Conservation (phyloP, 35 echinoderm and acorn worm genomes). For the Heliocidaris erythrogramma region DNA sequence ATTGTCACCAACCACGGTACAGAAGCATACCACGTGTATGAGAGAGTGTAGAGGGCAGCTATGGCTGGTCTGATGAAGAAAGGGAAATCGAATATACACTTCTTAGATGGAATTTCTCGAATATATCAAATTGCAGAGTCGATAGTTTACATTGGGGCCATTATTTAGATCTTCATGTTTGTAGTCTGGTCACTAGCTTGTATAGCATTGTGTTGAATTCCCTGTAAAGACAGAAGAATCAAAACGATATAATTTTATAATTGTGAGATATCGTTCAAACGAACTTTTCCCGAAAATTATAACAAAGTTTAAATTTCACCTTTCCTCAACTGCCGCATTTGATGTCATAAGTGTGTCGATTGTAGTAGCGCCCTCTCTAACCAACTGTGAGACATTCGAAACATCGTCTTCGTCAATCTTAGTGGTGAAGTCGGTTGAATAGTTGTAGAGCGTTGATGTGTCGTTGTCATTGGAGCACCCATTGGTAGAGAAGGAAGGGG, state of each 20-base stretch:
- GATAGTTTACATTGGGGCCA: too few species aligned
- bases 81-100: not conserved
- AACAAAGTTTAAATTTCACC: not conserved
- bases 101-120: too few species aligned
- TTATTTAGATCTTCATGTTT: too few species aligned
- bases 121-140: too few species aligned
- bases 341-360: not conserved
- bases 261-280: too few species aligned
- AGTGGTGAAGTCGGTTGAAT: not conserved
- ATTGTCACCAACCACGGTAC: not conserved
- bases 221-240: not conserved
- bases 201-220: too few species aligned
- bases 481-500: conserved; percentile 16
- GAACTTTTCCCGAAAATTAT: too few species aligned
- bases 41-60: not conserved
- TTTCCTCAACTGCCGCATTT: not conserved
- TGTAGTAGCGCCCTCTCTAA: not conserved
- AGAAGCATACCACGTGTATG: not conserved
- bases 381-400: not conserved
- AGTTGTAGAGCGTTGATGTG: not conserved
- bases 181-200: too few species aligned
- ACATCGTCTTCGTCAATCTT: not conserved
- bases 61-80: not conserved
- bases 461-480: not conserved
- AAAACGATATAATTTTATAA: not conserved